Percentiles rank a stretch among this genome's conserved stretches.
phyloP scores from a whole-genome alignment of 2,113 vertebrate genomes.

The Alexandromys fortis region DNA sequence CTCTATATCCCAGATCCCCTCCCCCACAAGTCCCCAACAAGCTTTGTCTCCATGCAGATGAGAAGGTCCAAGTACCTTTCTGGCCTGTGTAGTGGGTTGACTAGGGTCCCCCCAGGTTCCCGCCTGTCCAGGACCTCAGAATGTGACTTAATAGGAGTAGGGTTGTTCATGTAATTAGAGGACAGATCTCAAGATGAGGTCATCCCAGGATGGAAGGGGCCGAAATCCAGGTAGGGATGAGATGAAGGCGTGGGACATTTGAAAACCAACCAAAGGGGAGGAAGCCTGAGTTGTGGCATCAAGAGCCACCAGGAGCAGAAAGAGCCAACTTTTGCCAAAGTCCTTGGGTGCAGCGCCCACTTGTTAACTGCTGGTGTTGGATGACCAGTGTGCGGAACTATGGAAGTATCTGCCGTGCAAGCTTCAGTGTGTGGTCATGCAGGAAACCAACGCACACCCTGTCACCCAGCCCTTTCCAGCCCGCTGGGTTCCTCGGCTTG shows the following conservation, averaged over 20 bases:
- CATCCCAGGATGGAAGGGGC: background rate
- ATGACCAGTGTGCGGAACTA: background rate
- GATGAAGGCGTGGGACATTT: background rate
- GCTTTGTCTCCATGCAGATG: too few relatives aligned
- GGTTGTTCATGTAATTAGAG: background rate
- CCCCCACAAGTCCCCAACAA: background rate
- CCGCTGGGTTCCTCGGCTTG: background rate
- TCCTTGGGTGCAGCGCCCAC: too few relatives aligned
- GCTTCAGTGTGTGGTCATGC: background rate
- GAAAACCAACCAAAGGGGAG: background rate
- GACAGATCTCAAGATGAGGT: background rate
- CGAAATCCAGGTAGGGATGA: background rate
- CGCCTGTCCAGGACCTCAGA: background rate
- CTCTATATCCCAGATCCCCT: background rate
- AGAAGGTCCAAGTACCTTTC: background rate
- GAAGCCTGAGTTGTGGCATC: fast-evolving
- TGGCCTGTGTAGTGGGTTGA: background rate
- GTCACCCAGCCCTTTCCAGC: background rate
- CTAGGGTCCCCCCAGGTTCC: background rate
- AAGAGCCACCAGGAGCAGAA: background rate
- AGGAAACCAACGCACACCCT: too few relatives aligned
- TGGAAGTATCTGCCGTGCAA: fast-evolving
- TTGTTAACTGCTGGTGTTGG: background rate
- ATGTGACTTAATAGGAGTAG: background rate
- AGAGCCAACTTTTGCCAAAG: background rate